Conservation (phyloP, 2,797 vertebrate species). For the Alca torda region DNA sequence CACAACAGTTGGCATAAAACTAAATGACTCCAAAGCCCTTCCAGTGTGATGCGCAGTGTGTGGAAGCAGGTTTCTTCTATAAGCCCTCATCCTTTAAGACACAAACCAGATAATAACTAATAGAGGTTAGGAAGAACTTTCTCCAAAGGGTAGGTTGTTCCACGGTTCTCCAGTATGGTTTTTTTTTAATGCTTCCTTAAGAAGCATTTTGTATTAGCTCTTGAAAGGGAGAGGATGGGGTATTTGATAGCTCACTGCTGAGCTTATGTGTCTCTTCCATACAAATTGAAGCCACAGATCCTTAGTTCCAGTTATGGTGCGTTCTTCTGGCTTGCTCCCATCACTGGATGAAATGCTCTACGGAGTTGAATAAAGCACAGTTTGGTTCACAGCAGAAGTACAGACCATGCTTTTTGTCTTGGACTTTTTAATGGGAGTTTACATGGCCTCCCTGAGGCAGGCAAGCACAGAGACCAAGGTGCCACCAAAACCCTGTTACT, state of each 20-base stretch:
- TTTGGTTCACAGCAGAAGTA: not conserved
- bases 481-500: not conserved
- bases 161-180: fast-evolving
- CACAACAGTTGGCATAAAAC: not conserved
- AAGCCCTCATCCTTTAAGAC: not conserved
- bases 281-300: not conserved
- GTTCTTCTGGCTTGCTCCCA: not conserved
- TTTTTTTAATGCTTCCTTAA: not conserved
- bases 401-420: not conserved
- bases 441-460: not conserved
- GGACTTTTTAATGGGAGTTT: not conserved
- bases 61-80: not conserved
- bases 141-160: not conserved
- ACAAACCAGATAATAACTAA: not conserved
- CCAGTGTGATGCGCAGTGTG: not conserved
- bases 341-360: not conserved
- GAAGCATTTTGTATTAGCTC: not conserved
- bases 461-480: not conserved
- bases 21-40: not conserved
- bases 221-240: not conserved
- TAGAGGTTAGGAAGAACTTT: not conserved
- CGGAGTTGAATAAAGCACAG: not conserved
- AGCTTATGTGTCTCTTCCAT: not conserved
- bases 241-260: not conserved
- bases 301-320: not conserved